Conservation (phyloP, 2,888 invertebrate genomes). For the Diachrysia chrysitis region DNA sequence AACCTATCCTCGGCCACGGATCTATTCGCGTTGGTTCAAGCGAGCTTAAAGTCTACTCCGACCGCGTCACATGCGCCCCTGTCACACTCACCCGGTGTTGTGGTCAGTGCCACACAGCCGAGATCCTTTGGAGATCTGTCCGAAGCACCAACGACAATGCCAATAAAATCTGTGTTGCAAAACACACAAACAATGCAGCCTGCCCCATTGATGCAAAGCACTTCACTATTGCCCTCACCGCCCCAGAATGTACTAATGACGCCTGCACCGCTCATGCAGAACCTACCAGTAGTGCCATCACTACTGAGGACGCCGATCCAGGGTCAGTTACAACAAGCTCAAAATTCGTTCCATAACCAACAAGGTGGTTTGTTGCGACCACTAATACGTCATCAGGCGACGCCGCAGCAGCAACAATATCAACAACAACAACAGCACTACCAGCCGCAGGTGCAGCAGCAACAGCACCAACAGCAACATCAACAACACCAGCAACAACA, state of each 20-base stretch:
- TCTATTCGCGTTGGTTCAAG: constrained; percentile 81
- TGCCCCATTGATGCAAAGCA: constrained; percentile 1
- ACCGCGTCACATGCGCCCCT: constrained; percentile 44
- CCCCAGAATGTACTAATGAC: neutral
- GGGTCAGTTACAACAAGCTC: constrained; percentile 13
- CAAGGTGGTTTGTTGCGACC: constrained; percentile 33
- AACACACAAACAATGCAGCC: constrained; percentile 15
- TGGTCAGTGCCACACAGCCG: constrained; percentile 72
- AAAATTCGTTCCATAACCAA: constrained; percentile 20
- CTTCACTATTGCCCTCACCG: neutral
- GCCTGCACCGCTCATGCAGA: constrained; percentile 1
- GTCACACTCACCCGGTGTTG: constrained; percentile 63
- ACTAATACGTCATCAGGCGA: constrained; percentile 16
- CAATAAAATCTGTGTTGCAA: constrained; percentile 26
- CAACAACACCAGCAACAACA: constrained; percentile 1
- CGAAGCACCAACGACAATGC: constrained; percentile 44
- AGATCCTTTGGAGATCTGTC: constrained; percentile 80
- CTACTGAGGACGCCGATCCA: constrained; percentile 14
- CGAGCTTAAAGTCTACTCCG: constrained; percentile 74
- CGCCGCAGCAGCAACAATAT: constrained; percentile 16
- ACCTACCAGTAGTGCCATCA: neutral
- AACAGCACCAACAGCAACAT: constrained; percentile 16
- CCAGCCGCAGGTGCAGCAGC: constrained; percentile 19
- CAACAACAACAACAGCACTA: constrained; percentile 8
- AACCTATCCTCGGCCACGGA: constrained; percentile 78